A percentile compares a stretch with the other conserved stretches of the same genome.
These are phyloP conservation scores for Notolepis coatsorum DNA, from an alignment of 2,797 vertebrate species.

Conservation along the genomic window DNA sequence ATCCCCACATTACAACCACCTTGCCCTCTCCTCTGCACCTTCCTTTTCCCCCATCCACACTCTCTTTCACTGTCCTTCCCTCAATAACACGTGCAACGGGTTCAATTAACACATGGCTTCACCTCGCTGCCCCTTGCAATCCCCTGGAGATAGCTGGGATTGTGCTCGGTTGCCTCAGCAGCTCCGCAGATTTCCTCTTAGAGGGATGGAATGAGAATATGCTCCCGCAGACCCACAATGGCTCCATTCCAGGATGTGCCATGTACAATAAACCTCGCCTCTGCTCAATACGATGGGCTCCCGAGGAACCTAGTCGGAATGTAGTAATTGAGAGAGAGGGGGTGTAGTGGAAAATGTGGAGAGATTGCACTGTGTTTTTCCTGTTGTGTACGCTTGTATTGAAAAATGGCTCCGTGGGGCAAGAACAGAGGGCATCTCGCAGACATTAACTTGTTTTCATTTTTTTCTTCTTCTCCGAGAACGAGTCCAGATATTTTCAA, in stretches of 20 bases:
- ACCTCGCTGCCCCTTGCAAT: conserved; percentile 33
- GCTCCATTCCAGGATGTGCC: conserved; percentile 67
- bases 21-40: conserved; percentile 29
- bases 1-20: neutral
- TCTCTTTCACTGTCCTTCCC: conserved; percentile 36
- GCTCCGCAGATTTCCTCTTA: conserved; percentile 66
- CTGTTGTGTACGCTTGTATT: conserved; percentile 43
- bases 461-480: conserved; percentile 44
- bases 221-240: conserved; percentile 57
- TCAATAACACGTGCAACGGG: conserved; percentile 55
- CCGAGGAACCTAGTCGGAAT: conserved; percentile 59
- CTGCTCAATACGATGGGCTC: conserved; percentile 58
- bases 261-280: conserved; percentile 65
- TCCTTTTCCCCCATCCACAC: conserved; percentile 12
- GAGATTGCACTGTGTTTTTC: conserved; percentile 42
- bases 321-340: conserved; percentile 64
- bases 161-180: conserved; percentile 44
- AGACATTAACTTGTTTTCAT: conserved; percentile 52
- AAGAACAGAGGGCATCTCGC: conserved; percentile 46
- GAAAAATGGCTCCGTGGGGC: conserved; percentile 47
- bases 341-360: conserved; percentile 54
- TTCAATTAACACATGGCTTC: conserved; percentile 65
- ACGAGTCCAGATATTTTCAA: conserved; percentile 33
- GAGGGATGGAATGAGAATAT: conserved; percentile 60
- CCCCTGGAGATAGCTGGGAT: conserved; percentile 53